Percentiles rank a stretch among this genome's conserved stretches.
Conservation (phyloP, 1,140 invertebrate species). For the Habropoda laboriosa region DNA sequence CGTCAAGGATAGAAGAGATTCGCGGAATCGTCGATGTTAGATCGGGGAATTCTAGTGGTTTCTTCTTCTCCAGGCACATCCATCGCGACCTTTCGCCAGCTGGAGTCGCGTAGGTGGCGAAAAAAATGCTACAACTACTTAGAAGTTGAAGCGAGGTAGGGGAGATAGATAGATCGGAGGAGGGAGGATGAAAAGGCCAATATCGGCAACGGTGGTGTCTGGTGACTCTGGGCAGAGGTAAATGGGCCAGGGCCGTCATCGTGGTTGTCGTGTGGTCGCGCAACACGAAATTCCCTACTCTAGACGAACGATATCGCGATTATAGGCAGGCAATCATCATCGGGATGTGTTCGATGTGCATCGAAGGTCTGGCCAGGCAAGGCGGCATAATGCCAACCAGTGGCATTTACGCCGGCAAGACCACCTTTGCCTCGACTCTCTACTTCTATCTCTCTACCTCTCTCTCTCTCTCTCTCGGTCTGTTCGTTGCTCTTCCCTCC, state of each 20-base stretch:
- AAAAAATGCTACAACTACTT: conserved; percentile 1
- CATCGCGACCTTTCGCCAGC: conserved; percentile 52
- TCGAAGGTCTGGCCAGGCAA: conserved; percentile 77
- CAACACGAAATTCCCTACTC: conserved; percentile 61
- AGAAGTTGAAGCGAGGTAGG: not conserved
- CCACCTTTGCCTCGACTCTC: conserved; percentile 73
- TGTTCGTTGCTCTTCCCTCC: conserved; percentile 34
- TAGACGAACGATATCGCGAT: conserved; percentile 70
- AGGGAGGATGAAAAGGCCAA: conserved; percentile 58
- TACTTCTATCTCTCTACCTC: conserved; percentile 43
- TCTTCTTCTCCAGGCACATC: conserved; percentile 17
- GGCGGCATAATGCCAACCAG: conserved; percentile 81
- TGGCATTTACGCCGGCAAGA: conserved; percentile 80
- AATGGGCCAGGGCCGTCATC: conserved; percentile 74
- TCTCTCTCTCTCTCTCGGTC: conserved; percentile 19
- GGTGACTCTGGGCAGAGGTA: conserved; percentile 59
- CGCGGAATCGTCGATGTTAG: not conserved
- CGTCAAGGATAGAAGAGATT: conserved; percentile 1
- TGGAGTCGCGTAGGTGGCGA: conserved; percentile 16
- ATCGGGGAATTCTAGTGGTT: too few relatives aligned
- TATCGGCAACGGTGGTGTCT: conserved; percentile 58
- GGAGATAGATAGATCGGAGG: not conserved
- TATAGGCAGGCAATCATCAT: conserved; percentile 68
- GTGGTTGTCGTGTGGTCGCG: conserved; percentile 33
- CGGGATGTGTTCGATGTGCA: conserved; percentile 69